These are phyloP conservation scores for Betta splendens DNA, from an alignment of 2,797 vertebrate species.

Conservation along the genomic window DNA sequence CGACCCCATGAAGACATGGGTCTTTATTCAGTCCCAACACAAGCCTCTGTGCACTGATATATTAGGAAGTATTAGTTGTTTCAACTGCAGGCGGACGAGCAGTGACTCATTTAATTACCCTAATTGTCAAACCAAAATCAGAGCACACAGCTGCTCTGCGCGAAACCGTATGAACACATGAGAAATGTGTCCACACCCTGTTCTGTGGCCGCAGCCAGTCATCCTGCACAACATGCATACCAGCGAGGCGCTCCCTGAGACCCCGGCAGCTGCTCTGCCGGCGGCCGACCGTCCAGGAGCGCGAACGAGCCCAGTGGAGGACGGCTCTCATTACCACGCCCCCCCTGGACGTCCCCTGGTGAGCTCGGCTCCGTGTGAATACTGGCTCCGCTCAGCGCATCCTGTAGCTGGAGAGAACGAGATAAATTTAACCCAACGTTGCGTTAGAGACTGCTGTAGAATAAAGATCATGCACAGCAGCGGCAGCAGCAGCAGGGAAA, in stretches of 20 bases:
- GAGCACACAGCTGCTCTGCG: background rate
- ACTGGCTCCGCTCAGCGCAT: slow-evolving; percentile 6
- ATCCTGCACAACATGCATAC: slow-evolving; percentile 38
- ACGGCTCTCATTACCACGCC: too few relatives aligned
- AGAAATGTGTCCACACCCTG: slow-evolving; percentile 45
- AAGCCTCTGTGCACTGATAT: too few relatives aligned
- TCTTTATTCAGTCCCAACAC: too few relatives aligned
- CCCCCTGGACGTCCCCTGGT: too few relatives aligned
- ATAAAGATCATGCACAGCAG: background rate
- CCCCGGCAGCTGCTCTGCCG: slow-evolving; percentile 75
- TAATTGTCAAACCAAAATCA: background rate
- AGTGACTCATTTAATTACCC: background rate
- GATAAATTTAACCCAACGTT: background rate
- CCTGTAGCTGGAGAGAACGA: slow-evolving; percentile 3
- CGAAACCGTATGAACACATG: too few relatives aligned
- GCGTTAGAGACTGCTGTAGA: background rate
- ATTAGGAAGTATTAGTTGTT: too few relatives aligned
- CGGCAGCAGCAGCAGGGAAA: slow-evolving; percentile 18
- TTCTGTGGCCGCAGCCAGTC: slow-evolving; percentile 48
- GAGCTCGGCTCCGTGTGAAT: too few relatives aligned
- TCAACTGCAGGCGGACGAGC: background rate
- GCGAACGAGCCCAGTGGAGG: too few relatives aligned
- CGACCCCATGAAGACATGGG: too few relatives aligned
- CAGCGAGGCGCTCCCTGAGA: slow-evolving; percentile 56
- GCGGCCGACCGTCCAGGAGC: too few relatives aligned